Evolutionary conservation across 2,888 invertebrate species (phyloP).

Genomic region (Brachypalpus laphriformis): DNA sequence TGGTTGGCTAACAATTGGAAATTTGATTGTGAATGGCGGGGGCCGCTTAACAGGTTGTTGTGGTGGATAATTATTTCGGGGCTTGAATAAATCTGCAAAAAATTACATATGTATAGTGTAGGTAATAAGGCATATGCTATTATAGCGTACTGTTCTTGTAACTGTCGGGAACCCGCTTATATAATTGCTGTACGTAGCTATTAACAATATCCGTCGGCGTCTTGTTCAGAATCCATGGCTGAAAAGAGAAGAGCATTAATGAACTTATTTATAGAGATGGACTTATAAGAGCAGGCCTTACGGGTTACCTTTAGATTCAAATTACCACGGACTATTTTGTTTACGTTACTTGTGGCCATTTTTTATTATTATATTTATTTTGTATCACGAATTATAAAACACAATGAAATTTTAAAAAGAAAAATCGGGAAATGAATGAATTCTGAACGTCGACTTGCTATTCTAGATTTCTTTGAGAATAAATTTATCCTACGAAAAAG

Average conservation of each 20-base stretch:
- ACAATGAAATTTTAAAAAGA: background rate
- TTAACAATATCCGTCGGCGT: constrained; percentile 76
- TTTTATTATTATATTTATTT: constrained; percentile 11
- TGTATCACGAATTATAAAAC: background rate
- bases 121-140: background rate
- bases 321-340: constrained; percentile 76
- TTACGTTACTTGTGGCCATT: constrained; percentile 76
- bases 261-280: too few species aligned
- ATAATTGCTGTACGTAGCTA: constrained; percentile 76
- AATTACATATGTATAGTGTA: background rate
- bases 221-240: constrained; percentile 77
- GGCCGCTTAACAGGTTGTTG: background rate
- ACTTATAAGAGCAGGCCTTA: background rate
- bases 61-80: background rate
- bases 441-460: background rate
- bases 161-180: constrained; percentile 75
- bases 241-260: too few species aligned
- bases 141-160: constrained; percentile 74
- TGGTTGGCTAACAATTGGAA: background rate
- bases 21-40: background rate
- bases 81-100: background rate
- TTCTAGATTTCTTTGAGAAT: background rate
- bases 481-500: background rate
- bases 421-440: background rate
- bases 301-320: constrained; percentile 75